Evolutionary conservation across 2,797 vertebrate species (phyloP), one percentile per base, ranked within the genome.

Genomic region (Carcharodon carcharias): DNA sequence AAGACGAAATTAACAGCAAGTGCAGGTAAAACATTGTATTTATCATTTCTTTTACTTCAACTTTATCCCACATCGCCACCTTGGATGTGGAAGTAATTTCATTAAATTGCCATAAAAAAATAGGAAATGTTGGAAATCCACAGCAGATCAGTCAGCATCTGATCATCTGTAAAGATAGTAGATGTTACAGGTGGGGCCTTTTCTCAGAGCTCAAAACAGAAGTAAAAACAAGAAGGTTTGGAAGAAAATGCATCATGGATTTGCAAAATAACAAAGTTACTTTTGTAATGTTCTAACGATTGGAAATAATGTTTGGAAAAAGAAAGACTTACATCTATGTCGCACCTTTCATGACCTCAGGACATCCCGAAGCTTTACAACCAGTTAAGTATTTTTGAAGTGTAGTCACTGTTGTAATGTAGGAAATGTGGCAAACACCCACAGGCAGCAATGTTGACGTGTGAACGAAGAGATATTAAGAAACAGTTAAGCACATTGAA

Each of bases 1-100:
- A 99, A 98, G 98, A 99, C 99, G 61, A 97, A 96, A 14, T 97
- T 99, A 96, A 99, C 99, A 95, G 99, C 99, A 96, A 99, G 99
- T 97, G 99, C 99, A 98, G 99, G 99, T 99, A 92, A 97, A 92
- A 63, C 8, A n/a, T 40, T 65, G 61, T 7, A 3, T 45, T 93
- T 45, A 93, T 67, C 7, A 8, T 93, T 93, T 65, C 18, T 63
- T n/a, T 91, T 28, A 91, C 4, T 40, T 2, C 4, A 65, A 21
- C 65, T 73, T 71, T 95, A 40, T 54, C 5, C 35, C 54, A 28
- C n/a, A 14, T 95, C 45, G 56, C 26, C 5, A 35, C 1, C 31
- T 77, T 95, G n/a, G 94, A 35, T 50, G 56, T 77, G 7, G 16
- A 54, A 50, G 50, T 77, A 77, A 71, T 16, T 8, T 56, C 7